phyloP scores from a whole-genome alignment of 1,140 invertebrate genomes.

The Bombus balteatus region DNA sequence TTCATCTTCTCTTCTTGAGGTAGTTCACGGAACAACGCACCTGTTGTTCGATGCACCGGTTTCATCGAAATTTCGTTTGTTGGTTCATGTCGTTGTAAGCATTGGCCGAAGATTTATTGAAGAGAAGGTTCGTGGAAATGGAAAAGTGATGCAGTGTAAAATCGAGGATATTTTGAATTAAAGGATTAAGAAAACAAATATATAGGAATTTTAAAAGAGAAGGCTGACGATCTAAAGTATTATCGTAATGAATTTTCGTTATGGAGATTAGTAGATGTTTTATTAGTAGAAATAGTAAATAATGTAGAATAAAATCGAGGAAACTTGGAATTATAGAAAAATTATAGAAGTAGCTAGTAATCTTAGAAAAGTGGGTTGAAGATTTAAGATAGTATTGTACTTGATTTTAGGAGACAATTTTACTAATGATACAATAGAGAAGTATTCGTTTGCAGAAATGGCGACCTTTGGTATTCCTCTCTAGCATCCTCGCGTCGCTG shows the following conservation, averaged over 20 bases:
- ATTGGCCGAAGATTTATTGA: too few species aligned
- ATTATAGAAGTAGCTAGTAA: neutral
- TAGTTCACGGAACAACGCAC: conserved; percentile 15
- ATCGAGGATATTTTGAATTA: too few species aligned
- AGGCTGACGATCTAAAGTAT: too few species aligned
- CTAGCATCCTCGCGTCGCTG: neutral
- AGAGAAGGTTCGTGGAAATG: too few species aligned
- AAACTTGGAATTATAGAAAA: neutral
- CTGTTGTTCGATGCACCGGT: conserved; percentile 10
- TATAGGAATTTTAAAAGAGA: too few species aligned
- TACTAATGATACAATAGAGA: neutral
- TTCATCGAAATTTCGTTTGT: neutral
- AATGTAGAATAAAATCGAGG: neutral
- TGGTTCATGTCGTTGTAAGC: neutral
- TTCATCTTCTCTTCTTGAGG: neutral
- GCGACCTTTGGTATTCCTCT: conserved; percentile 37
- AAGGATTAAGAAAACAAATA: too few species aligned
- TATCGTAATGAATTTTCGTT: neutral
- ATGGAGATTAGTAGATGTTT: neutral
- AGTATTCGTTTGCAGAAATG: conserved; percentile 1
- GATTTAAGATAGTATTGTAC: neutral
- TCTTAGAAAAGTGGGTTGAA: too few species aligned
- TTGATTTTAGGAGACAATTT: neutral
- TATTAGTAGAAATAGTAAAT: neutral
- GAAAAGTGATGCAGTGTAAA: too few species aligned